phyloP scores from a whole-genome alignment of 2,888 invertebrate species.

The Drosophila yooni region DNA sequence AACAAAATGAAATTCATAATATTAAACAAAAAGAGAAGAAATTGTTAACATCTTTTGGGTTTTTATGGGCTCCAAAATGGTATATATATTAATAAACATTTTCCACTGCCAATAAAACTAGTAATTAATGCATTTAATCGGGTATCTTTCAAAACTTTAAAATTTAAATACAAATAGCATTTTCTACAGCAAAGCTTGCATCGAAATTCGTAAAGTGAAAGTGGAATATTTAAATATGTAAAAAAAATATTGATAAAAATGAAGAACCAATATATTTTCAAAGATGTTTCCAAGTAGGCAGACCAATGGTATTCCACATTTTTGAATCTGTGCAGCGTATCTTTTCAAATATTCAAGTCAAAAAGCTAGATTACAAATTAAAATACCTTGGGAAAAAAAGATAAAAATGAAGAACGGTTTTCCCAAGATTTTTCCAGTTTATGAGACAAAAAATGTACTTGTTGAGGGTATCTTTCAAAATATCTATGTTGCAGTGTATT shows the following conservation, averaged over 20 bases:
- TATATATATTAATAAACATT: too few species aligned
- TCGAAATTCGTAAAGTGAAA: neutral
- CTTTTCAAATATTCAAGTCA: neutral
- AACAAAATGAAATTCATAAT: neutral
- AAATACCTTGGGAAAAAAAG: neutral
- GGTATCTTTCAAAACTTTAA: neutral
- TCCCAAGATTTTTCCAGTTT: neutral
- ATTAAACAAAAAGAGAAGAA: neutral
- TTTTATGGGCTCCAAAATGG: too few species aligned
- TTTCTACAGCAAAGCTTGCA: fast-evolving
- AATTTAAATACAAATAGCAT: neutral
- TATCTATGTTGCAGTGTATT: neutral
- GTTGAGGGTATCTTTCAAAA: neutral
- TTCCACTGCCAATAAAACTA: neutral
- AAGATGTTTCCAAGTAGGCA: neutral
- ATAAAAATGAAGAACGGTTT: neutral
- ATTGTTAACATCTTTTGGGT: too few species aligned
- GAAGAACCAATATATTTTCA: too few species aligned
- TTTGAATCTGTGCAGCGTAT: neutral
- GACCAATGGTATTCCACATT: neutral
- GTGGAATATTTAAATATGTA: neutral
- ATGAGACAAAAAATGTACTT: neutral
- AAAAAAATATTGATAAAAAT: too few species aligned
- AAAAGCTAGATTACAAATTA: neutral
- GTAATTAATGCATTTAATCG: neutral